phyloP scores from a whole-genome alignment of 2,888 invertebrate genomes.

The Gnatocerus cornutus region DNA sequence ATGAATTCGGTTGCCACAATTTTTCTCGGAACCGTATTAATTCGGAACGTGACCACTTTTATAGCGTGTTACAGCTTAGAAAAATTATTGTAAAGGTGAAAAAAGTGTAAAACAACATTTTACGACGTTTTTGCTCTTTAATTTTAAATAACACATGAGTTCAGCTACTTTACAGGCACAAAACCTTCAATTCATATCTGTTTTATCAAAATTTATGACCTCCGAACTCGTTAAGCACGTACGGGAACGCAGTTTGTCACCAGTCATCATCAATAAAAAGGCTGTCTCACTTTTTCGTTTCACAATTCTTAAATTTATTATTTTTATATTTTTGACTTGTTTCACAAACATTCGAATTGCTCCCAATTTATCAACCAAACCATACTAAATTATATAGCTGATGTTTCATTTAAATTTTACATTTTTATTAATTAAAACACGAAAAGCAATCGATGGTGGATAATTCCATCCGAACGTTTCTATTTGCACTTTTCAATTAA shows the following conservation, averaged over 20 bases:
- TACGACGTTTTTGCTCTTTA: constrained; percentile 25
- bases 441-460: too few relatives aligned
- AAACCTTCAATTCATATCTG: constrained; percentile 28
- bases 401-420: too few relatives aligned
- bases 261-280: constrained; percentile 14
- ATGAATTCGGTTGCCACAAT: neutral
- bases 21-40: constrained; percentile 36
- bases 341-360: too few relatives aligned
- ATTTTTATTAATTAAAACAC: too few relatives aligned
- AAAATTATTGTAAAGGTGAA: constrained; percentile 21
- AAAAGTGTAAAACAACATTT: constrained; percentile 33
- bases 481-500: too few relatives aligned
- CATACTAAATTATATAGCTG: too few relatives aligned
- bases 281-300: constrained; percentile 9
- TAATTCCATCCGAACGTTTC: too few relatives aligned
- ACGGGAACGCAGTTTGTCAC: constrained; percentile 16
- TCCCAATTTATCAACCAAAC: too few relatives aligned
- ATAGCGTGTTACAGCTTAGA: constrained; percentile 9
- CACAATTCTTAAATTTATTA: constrained; percentile 3
- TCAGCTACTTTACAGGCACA: constrained; percentile 22
- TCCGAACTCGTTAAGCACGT: constrained; percentile 21
- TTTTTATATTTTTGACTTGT: neutral
- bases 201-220: constrained; percentile 26
- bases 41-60: constrained; percentile 33
- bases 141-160: constrained; percentile 28